Evolutionary conservation across 2,888 invertebrate species (phyloP), one percentile per base, ranked within the genome.

Genomic region (Andrena fulva): DNA sequence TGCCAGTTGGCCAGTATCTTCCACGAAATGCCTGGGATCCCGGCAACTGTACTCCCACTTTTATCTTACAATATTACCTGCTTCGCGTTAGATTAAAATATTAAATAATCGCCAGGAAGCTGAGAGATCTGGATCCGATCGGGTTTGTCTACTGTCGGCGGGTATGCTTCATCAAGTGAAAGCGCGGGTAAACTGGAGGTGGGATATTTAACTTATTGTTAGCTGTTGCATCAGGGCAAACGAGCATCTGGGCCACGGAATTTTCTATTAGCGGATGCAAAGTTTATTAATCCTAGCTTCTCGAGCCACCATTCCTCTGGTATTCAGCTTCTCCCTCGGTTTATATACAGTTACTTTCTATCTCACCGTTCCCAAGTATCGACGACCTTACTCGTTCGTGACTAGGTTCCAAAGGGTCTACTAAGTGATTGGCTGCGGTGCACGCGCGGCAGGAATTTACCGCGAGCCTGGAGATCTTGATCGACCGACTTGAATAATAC

Each of bases 401-500:
- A 89, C 84, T 71, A 75, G 87, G 76, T 82, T 88, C 74, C 83
- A 72, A 83, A 87, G 68, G 75, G 64, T 70, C 80, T 70, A 69
- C 84, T 86, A 89, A 90, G 84, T 89, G 89, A 89, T 89, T 89
- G 88, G 80, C 75, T 68, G 70, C 59, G 67, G 64, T 42, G 12
- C 60, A 66, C 24, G 33, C 66, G 48, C 31, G 29, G 59, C 72
- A 68, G 75, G 77, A 85, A 84, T 87, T 82, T 80, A 81, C 50
- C 59, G 69, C 27, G 29, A 60, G 50, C 29, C 48, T 54, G 16
- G 7, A 31, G 54, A 73, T 67, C 73, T 42, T 27, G 50, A 56
- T 77, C 69, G 73, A 66, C 62, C 7, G 10, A 10, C 50, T 60
- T 59, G 68, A 71, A 64, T 74, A 73, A 79, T 62, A 60, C 48